These are phyloP conservation scores for Ceratina australensis DNA, from an alignment of 1,140 invertebrate genomes.

Conservation along the genomic window DNA sequence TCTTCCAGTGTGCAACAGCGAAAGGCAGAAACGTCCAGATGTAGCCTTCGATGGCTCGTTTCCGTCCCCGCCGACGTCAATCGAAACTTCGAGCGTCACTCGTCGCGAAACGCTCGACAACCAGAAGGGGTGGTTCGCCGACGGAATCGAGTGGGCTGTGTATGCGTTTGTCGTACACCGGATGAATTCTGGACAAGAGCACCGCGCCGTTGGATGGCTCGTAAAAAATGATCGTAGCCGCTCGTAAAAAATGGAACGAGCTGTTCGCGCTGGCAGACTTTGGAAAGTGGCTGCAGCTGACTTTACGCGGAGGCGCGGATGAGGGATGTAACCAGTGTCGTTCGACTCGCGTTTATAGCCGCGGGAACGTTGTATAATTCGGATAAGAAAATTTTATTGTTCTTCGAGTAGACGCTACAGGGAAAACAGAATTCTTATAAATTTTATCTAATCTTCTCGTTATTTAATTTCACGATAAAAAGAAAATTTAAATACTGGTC, in stretches of 20 bases:
- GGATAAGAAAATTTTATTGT: not conserved
- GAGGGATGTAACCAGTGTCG: not conserved
- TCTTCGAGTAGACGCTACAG: no score
- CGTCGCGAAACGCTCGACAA: constrained; percentile 16
- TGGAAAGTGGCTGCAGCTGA: not conserved
- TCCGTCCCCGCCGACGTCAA: constrained; percentile 27
- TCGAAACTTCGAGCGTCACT: constrained; percentile 38
- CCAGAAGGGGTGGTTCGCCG: constrained; percentile 9
- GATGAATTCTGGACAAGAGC: constrained; percentile 55
- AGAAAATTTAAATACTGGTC: not conserved
- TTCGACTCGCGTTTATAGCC: not conserved
- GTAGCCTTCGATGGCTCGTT: constrained; percentile 38
- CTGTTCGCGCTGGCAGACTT: not conserved
- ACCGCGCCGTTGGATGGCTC: constrained; percentile 22
- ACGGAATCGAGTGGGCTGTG: not conserved
- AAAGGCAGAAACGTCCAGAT: constrained; percentile 22
- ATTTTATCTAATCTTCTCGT: no score
- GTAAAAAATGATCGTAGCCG: constrained; percentile 58
- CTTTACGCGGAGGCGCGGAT: constrained; percentile 1
- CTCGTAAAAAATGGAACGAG: constrained; percentile 52
- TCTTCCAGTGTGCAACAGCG: not conserved
- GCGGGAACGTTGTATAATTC: not conserved
- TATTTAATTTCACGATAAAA: not conserved
- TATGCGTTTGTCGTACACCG: constrained; percentile 24
- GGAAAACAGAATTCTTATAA: no score